phyloP scores from a whole-genome alignment of 2,888 invertebrate species.

The Andrena dorsata region DNA sequence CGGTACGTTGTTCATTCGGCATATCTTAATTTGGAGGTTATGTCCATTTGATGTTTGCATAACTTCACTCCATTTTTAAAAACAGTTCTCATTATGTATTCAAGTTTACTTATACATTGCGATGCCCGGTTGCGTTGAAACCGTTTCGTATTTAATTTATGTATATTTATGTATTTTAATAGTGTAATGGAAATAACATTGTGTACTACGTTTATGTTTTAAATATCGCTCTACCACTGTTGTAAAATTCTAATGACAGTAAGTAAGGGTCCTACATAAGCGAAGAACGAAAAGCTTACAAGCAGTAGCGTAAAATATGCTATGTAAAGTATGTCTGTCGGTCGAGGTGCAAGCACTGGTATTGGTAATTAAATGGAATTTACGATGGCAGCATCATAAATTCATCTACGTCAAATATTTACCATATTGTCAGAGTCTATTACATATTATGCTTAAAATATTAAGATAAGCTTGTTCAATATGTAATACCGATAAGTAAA shows the following conservation, averaged over 20 bases:
- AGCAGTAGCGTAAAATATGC: neutral
- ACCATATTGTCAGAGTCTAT: neutral
- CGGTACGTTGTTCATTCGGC: slow-evolving; percentile 47
- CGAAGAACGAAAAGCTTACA: neutral
- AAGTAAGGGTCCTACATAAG: neutral
- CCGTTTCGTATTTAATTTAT: neutral
- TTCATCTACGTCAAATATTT: neutral
- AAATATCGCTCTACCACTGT: neutral
- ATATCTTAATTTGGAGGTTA: slow-evolving; percentile 51
- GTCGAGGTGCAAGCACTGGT: neutral
- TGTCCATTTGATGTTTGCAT: slow-evolving; percentile 13
- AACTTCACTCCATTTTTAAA: slow-evolving; percentile 16
- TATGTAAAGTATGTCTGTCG: neutral
- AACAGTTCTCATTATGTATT: neutral
- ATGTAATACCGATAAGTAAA: neutral
- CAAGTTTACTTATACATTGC: neutral
- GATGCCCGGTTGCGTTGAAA: neutral
- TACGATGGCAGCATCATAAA: neutral
- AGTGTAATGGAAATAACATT: neutral
- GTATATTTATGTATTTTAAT: neutral
- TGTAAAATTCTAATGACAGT: neutral
- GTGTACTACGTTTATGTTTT: neutral
- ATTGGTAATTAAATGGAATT: neutral
- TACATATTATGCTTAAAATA: neutral
- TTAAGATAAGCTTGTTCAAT: neutral